A percentile compares a stretch with the other conserved stretches of the same genome.
These are phyloP conservation scores for Galerucella calmariensis DNA, from an alignment of 2,888 invertebrate species.

Conservation along the genomic window DNA sequence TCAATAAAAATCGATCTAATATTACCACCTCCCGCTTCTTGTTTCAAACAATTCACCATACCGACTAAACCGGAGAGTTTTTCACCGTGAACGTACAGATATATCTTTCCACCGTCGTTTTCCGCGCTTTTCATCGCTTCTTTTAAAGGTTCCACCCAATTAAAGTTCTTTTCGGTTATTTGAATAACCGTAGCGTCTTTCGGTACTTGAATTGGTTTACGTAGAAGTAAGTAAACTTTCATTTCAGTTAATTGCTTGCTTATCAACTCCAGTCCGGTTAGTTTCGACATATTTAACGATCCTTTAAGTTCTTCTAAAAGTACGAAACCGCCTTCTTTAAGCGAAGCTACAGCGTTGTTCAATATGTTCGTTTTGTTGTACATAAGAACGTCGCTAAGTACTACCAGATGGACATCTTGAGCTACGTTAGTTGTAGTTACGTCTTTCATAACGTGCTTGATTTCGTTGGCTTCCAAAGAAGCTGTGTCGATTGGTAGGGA, in stretches of 20 bases:
- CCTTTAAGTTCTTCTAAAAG: slow-evolving; percentile 77
- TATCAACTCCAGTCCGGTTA: slow-evolving; percentile 68
- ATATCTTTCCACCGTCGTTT: slow-evolving; percentile 71
- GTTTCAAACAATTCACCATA: slow-evolving; percentile 88
- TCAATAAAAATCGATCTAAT: slow-evolving; percentile 80
- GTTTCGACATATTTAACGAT: slow-evolving; percentile 60
- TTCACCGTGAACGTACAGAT: slow-evolving; percentile 77
- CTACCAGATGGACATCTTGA: slow-evolving; percentile 75
- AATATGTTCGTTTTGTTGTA: slow-evolving; percentile 69
- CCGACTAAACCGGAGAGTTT: slow-evolving; percentile 84
- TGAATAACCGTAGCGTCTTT: slow-evolving; percentile 69
- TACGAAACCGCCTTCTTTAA: slow-evolving; percentile 78
- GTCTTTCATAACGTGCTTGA: slow-evolving; percentile 76
- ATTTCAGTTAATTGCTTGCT: slow-evolving; percentile 74
- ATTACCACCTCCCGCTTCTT: slow-evolving; percentile 85
- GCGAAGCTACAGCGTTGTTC: slow-evolving; percentile 70
- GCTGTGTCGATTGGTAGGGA: slow-evolving; percentile 68
- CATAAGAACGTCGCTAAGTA: slow-evolving; percentile 74
- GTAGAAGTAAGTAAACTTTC: slow-evolving; percentile 75
- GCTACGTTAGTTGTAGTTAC: slow-evolving; percentile 70
- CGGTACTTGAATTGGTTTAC: slow-evolving; percentile 66
- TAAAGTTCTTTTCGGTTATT: slow-evolving; percentile 76
- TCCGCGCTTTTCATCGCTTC: slow-evolving; percentile 76
- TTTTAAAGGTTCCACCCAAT: slow-evolving; percentile 87
- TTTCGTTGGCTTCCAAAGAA: slow-evolving; percentile 70